phyloP scores from a whole-genome alignment of 1,140 invertebrate genomes.

The Papilio dardanus region DNA sequence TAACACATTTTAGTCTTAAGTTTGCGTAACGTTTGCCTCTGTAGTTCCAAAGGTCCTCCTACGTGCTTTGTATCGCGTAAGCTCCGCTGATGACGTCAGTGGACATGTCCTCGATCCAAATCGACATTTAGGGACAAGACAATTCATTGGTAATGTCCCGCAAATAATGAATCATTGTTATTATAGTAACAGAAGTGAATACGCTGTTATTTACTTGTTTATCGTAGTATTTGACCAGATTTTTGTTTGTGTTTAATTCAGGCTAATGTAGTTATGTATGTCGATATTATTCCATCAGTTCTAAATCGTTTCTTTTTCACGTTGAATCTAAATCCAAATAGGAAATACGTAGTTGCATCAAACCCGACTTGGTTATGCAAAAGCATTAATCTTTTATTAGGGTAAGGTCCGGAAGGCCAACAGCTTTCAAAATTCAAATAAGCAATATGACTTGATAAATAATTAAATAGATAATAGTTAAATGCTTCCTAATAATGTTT shows the following conservation, averaged over 20 bases:
- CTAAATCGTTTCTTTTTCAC: no score
- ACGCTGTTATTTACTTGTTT: conserved; percentile 11
- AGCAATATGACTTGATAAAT: no score
- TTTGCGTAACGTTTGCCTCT: background rate
- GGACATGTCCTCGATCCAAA: conserved; percentile 4
- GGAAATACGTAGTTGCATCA: no score
- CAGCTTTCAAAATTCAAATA: background rate
- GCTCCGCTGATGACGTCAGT: conserved; percentile 3
- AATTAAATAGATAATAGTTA: no score
- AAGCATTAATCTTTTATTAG: background rate
- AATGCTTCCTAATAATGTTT: no score
- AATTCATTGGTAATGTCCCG: conserved; percentile 25
- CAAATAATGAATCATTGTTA: conserved; percentile 24
- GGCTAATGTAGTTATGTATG: background rate
- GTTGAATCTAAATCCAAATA: no score
- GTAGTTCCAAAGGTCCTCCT: background rate
- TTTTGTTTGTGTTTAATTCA: background rate
- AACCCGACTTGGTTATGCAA: background rate
- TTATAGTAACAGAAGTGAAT: conserved; percentile 16
- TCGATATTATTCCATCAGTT: background rate
- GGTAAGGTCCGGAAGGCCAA: background rate
- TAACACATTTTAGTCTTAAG: background rate
- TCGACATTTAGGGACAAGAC: conserved; percentile 28
- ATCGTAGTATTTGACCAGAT: conserved; percentile 3
- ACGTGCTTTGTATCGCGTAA: conserved; percentile 15